These are phyloP conservation scores for Misgurnus mizolepis DNA, from an alignment of 2,113 vertebrate species.

Conservation along the genomic window DNA sequence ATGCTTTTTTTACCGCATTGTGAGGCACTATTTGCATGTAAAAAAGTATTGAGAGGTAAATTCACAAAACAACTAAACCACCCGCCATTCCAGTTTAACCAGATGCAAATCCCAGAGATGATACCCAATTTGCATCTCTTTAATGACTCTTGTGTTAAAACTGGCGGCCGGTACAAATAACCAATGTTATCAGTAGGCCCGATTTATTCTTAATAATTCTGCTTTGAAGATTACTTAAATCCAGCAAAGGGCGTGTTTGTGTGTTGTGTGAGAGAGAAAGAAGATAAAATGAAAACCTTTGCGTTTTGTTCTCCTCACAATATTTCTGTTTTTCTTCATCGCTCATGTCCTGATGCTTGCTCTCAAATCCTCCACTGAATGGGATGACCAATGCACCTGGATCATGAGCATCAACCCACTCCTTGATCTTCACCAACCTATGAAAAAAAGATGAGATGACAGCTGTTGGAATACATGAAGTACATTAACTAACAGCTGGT, in stretches of 20 bases:
- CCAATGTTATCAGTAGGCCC: too few relatives aligned
- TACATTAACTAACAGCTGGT: background rate
- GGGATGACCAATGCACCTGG: conserved; percentile 95
- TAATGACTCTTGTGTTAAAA: too few relatives aligned
- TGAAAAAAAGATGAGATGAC: conserved; percentile 15
- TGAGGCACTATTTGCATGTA: too few relatives aligned
- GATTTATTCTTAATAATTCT: too few relatives aligned
- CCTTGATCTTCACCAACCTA: conserved; percentile 99
- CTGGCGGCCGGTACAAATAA: too few relatives aligned
- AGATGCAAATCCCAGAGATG: too few relatives aligned
- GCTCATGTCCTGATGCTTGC: conserved; percentile 93
- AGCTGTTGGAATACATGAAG: background rate
- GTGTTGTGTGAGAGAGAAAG: background rate
- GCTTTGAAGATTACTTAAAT: too few relatives aligned
- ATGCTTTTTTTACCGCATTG: background rate
- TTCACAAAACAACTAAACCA: too few relatives aligned
- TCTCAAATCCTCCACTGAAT: conserved; percentile 93
- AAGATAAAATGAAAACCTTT: conserved; percentile 82
- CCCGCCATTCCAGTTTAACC: too few relatives aligned
- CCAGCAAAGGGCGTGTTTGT: too few relatives aligned
- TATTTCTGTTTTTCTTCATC: conserved; percentile 94
- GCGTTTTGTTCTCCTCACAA: conserved; percentile 94
- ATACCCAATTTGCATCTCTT: too few relatives aligned
- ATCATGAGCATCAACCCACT: conserved; percentile 97
- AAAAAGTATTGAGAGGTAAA: too few relatives aligned